Percentiles rank a stretch among this genome's conserved stretches.
Evolutionary conservation across 2,113 vertebrate species (phyloP).

Genomic region (Pollachius pollachius): DNA sequence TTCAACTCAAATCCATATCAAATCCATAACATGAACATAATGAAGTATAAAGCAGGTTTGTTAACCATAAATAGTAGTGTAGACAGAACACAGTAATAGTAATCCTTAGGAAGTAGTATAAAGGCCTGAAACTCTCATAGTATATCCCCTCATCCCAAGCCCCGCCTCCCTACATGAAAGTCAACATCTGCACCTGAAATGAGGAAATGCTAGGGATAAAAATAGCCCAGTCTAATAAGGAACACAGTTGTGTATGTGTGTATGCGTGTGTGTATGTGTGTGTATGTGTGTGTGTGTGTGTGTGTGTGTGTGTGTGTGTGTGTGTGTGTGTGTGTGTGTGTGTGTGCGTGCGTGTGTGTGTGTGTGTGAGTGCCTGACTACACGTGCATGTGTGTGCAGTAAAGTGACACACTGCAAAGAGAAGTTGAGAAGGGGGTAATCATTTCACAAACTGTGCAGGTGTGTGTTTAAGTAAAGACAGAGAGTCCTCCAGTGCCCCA

Average conservation of each 20-base stretch:
- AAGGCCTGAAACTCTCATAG: conserved; percentile 19
- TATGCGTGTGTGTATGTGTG: conserved; percentile 4
- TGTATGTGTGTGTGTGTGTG: not conserved
- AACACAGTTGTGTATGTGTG: conserved; percentile 22
- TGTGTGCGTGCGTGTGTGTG: not conserved
- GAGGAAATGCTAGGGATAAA: conserved; percentile 30
- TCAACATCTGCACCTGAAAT: conserved; percentile 55
- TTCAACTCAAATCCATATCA: too few relatives aligned
- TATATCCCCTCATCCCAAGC: conserved; percentile 42
- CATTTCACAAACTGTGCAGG: conserved; percentile 32
- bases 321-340: not conserved
- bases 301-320: not conserved
- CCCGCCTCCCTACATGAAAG: conserved; percentile 45
- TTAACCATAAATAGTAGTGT: conserved; percentile 20
- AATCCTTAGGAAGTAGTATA: not conserved
- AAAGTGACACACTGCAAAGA: not conserved
- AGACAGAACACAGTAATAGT: conserved; percentile 19
- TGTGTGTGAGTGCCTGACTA: not conserved
- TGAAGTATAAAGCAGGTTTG: too few relatives aligned
- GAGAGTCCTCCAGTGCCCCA: conserved; percentile 40
- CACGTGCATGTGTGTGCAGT: not conserved
- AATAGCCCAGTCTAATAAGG: conserved; percentile 45
- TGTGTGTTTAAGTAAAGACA: conserved; percentile 31
- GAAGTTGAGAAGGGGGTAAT: conserved; percentile 35
- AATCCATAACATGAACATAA: too few relatives aligned